Conservation (phyloP, 1,140 invertebrate genomes). For the Aphaenogaster rudis region DNA sequence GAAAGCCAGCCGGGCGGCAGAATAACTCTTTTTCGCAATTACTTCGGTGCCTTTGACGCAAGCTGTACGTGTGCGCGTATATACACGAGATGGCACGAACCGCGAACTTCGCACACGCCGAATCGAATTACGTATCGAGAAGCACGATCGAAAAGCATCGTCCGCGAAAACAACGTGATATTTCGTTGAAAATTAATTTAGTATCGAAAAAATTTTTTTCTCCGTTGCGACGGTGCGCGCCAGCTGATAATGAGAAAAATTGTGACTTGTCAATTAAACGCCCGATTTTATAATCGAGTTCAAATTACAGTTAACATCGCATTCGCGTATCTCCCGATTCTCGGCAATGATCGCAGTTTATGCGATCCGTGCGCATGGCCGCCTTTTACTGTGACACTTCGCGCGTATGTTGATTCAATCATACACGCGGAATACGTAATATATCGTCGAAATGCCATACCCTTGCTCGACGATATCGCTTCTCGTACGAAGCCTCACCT, state of each 20-base stretch:
- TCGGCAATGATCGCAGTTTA: neutral
- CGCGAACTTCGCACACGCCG: conserved; percentile 18
- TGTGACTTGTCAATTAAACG: neutral
- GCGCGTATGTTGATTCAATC: conserved; percentile 70
- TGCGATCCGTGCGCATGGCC: neutral
- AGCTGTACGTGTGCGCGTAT: conserved; percentile 10
- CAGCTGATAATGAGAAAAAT: neutral
- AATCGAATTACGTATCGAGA: conserved; percentile 33
- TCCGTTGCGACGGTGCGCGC: neutral
- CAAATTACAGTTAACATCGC: neutral
- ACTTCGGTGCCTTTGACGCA: conserved; percentile 60
- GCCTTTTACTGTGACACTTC: conserved; percentile 39
- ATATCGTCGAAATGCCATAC: conserved; percentile 66
- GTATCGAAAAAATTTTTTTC: neutral
- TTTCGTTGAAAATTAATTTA: conserved; percentile 37
- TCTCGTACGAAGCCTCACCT: conserved; percentile 53
- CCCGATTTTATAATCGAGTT: neutral
- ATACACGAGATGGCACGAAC: neutral
- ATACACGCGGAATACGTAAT: conserved; percentile 59
- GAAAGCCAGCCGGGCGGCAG: conserved; percentile 66
- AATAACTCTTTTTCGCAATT: conserved; percentile 75
- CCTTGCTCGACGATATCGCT: conserved; percentile 70
- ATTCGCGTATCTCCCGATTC: neutral
- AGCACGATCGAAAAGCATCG: conserved; percentile 19
- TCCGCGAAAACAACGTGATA: neutral